phyloP scores from a whole-genome alignment of 2,797 vertebrate genomes.

The Vespertilio murinus region DNA sequence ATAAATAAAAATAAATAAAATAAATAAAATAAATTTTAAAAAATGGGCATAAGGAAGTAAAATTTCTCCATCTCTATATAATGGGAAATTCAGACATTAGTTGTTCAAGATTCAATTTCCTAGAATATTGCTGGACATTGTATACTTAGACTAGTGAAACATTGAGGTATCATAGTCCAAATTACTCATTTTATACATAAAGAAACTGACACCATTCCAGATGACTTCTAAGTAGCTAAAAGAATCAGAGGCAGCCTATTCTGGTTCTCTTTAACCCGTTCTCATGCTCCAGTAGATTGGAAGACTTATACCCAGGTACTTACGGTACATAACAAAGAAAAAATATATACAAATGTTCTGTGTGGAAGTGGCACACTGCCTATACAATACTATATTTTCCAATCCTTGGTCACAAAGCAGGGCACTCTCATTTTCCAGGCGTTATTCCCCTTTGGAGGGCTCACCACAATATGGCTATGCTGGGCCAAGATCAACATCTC shows the following conservation, averaged over 20 bases:
- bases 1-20: too few species aligned
- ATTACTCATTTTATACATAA: not conserved
- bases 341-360: not conserved
- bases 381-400: not conserved
- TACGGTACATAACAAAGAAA: not conserved
- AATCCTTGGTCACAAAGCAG: not conserved
- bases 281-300: not conserved
- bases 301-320: not conserved
- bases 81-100: not conserved
- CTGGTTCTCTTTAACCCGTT: not conserved
- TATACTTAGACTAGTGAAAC: not conserved
- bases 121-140: not conserved
- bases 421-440: not conserved
- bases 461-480: accelerated
- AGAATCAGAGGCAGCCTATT: not conserved
- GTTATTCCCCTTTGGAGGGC: not conserved
- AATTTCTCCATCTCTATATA: not conserved
- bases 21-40: not conserved
- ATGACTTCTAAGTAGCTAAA: not conserved
- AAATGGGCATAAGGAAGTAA: not conserved
- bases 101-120: not conserved
- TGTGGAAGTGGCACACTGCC: too few species aligned
- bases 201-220: not conserved
- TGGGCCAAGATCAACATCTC: not conserved
- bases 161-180: not conserved